Conservation (phyloP, 2,113 vertebrate genomes). For the Lepus europaeus region DNA sequence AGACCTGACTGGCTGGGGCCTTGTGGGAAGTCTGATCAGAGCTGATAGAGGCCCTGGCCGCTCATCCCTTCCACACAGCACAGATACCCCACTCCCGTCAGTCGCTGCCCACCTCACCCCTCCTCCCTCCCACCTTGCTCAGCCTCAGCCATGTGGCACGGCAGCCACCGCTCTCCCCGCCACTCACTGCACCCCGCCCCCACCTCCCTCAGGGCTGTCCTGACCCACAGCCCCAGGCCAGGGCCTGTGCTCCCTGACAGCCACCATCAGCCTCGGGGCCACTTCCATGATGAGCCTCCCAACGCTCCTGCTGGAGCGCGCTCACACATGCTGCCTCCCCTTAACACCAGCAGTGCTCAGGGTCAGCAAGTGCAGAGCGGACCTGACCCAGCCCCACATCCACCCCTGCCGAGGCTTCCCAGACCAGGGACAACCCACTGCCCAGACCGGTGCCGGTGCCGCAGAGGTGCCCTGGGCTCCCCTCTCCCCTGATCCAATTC, state of each 20-base stretch:
- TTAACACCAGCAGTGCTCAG: not conserved
- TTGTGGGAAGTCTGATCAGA: not conserved
- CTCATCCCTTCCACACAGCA: fast-evolving
- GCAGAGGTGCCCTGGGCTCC: fast-evolving
- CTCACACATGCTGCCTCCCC: too few relatives aligned
- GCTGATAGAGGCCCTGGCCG: not conserved
- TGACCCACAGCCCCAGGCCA: not conserved
- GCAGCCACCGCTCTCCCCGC: not conserved
- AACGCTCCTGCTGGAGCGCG: fast-evolving
- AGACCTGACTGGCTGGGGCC: too few relatives aligned
- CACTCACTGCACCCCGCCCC: not conserved
- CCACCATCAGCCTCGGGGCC: not conserved
- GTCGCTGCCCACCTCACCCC: not conserved
- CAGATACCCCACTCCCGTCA: not conserved
- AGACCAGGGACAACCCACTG: not conserved
- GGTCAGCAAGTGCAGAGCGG: not conserved
- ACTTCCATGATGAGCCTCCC: not conserved
- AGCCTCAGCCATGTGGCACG: fast-evolving
- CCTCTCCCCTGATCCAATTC: fast-evolving
- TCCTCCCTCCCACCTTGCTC: not conserved
- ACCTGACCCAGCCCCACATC: not conserved
- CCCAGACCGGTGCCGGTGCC: not conserved
- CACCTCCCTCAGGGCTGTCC: not conserved
- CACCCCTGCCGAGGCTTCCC: not conserved
- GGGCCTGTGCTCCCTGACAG: fast-evolving